These are phyloP conservation scores for Scaptomyza flava DNA, from an alignment of 2,888 invertebrate species.

Conservation along the genomic window DNA sequence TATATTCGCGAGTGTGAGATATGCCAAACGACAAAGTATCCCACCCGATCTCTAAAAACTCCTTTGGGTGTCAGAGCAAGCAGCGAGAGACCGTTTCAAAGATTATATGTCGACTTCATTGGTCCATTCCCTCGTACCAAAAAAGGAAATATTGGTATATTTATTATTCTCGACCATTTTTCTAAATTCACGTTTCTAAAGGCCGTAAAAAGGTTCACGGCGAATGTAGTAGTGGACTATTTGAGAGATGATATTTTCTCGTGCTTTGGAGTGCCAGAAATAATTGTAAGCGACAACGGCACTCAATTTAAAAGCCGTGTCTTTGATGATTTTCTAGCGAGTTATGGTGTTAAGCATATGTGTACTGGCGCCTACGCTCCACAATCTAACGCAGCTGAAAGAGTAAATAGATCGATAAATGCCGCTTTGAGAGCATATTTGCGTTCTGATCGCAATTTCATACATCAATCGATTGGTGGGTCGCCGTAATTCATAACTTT, in stretches of 20 bases:
- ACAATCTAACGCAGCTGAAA: background rate
- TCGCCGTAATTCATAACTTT: background rate
- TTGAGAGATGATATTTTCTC: background rate
- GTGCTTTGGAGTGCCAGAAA: slow-evolving; percentile 1
- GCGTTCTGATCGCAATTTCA: background rate
- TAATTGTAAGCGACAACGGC: slow-evolving; percentile 4
- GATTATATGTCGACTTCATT: too few relatives aligned
- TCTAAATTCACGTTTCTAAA: background rate
- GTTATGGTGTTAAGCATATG: background rate
- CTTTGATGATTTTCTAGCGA: background rate
- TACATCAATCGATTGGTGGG: background rate
- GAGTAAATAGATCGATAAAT: background rate
- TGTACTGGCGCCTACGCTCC: too few relatives aligned
- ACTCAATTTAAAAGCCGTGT: slow-evolving; percentile 6
- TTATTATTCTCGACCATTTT: background rate
- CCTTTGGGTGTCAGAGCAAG: too few relatives aligned
- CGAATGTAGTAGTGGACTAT: background rate
- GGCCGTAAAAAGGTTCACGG: background rate
- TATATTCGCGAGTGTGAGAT: too few relatives aligned
- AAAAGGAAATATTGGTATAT: too few relatives aligned
- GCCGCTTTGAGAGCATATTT: background rate
- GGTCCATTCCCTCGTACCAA: too few relatives aligned
- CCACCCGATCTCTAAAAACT: too few relatives aligned
- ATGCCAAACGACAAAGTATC: too few relatives aligned
- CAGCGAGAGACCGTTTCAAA: too few relatives aligned